Conservation (phyloP, 2,797 vertebrate genomes). For the Hippoglossus hippoglossus region DNA sequence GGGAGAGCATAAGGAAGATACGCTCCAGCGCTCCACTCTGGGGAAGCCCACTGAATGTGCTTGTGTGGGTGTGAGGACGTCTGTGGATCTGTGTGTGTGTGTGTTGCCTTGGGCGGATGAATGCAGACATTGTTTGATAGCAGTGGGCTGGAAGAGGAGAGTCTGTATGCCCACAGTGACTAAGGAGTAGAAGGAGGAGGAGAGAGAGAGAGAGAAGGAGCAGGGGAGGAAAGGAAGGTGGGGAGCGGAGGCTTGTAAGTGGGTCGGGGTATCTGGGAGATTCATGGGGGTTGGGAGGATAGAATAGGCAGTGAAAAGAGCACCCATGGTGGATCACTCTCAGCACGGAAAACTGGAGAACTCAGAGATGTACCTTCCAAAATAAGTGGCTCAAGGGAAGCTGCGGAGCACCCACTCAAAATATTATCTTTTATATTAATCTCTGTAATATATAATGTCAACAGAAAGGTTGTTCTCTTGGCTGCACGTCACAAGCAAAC, state of each 20-base stretch:
- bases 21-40: slow-evolving; percentile 58
- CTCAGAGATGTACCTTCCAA: slow-evolving; percentile 1
- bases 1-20: slow-evolving; percentile 43
- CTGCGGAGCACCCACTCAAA: neutral
- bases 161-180: slow-evolving; percentile 57
- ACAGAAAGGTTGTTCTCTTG: no score
- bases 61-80: slow-evolving; percentile 62
- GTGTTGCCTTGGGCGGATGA: slow-evolving; percentile 69
- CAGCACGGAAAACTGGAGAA: slow-evolving; percentile 1
- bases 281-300: slow-evolving; percentile 61
- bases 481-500: no score
- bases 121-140: slow-evolving; percentile 82
- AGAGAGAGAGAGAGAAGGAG: slow-evolving; percentile 22
- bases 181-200: slow-evolving; percentile 47
- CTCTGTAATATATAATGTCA: no score
- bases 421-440: no score
- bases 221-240: slow-evolving; percentile 39
- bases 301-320: slow-evolving; percentile 58
- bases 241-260: slow-evolving; percentile 65
- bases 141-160: slow-evolving; percentile 78
- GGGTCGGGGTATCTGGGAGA: slow-evolving; percentile 71
- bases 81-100: slow-evolving; percentile 44
- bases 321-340: slow-evolving; percentile 40
- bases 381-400: slow-evolving; percentile 3
- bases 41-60: slow-evolving; percentile 70